These are phyloP conservation scores for Leptodirus hochenwartii DNA, from an alignment of 2,888 invertebrate species.

Conservation along the genomic window DNA sequence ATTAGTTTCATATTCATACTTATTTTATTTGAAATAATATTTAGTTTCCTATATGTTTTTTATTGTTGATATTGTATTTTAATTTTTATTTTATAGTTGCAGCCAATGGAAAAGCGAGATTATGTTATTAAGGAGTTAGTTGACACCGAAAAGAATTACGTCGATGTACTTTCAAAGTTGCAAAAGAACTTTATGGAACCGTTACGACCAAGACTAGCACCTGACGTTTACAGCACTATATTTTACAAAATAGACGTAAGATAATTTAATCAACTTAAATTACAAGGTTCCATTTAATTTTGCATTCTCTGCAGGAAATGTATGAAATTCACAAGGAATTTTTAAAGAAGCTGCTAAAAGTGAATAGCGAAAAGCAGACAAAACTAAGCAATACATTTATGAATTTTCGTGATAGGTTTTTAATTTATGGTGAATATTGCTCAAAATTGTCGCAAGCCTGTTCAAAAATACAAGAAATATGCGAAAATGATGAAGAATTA, in stretches of 20 bases:
- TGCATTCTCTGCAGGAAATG: slow-evolving; percentile 42
- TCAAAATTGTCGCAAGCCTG: slow-evolving; percentile 85
- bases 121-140: slow-evolving; percentile 84
- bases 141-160: slow-evolving; percentile 94
- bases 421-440: slow-evolving; percentile 92
- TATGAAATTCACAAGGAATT: slow-evolving; percentile 75
- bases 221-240: slow-evolving; percentile 59
- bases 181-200: slow-evolving; percentile 60
- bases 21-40: too few species aligned
- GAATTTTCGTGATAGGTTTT: slow-evolving; percentile 74
- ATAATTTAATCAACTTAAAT: slow-evolving; percentile 8
- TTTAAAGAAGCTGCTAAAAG: slow-evolving; percentile 59
- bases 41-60: too few species aligned
- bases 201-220: slow-evolving; percentile 47
- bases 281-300: slow-evolving; percentile 5
- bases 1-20: too few species aligned
- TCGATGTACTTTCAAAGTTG: slow-evolving; percentile 78
- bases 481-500: slow-evolving; percentile 43
- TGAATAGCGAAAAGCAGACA: slow-evolving; percentile 40
- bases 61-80: too few species aligned
- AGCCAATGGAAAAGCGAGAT: slow-evolving; percentile 67
- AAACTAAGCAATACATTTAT: slow-evolving; percentile 72
- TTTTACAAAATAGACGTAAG: slow-evolving; percentile 81
- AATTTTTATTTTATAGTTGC: too few species aligned
- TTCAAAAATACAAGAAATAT: slow-evolving; percentile 59